Percentiles rank a stretch among this genome's conserved stretches.
Evolutionary conservation across 1,140 invertebrate genomes (phyloP).

Genomic region (Arion vulgaris): DNA sequence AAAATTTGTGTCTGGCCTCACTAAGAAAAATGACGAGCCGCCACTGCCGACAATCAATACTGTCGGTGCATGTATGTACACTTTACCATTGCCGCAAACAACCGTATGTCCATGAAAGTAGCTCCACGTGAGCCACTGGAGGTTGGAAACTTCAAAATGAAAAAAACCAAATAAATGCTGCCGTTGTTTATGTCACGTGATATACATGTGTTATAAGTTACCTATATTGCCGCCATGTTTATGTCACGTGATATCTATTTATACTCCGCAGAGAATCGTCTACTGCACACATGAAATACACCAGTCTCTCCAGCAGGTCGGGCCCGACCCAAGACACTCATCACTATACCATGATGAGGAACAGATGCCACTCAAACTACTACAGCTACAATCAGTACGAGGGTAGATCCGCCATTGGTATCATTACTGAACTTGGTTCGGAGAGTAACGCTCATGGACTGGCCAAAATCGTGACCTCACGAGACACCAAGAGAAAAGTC

Average conservation of each 20-base stretch:
- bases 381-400: conserved; percentile 10
- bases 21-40: too few species aligned
- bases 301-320: neutral
- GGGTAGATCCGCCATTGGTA: conserved; percentile 48
- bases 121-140: too few species aligned
- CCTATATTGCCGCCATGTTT: too few species aligned
- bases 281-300: conserved; percentile 24
- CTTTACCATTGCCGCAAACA: too few species aligned
- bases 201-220: too few species aligned
- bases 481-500: conserved; percentile 63
- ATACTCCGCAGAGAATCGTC: neutral
- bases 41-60: too few species aligned
- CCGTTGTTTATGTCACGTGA: too few species aligned
- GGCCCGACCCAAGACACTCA: neutral
- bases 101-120: too few species aligned
- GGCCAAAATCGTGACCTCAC: conserved; percentile 65
- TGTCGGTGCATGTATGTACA: too few species aligned
- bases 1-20: too few species aligned
- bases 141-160: too few species aligned
- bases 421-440: conserved; percentile 65
- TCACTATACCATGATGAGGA: conserved; percentile 5
- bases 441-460: conserved; percentile 69
- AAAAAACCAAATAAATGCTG: too few species aligned
- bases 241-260: neutral
- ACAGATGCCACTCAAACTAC: conserved; percentile 9